These are phyloP conservation scores for Meandrusa payeni DNA, from an alignment of 2,888 invertebrate species.

Conservation along the genomic window DNA sequence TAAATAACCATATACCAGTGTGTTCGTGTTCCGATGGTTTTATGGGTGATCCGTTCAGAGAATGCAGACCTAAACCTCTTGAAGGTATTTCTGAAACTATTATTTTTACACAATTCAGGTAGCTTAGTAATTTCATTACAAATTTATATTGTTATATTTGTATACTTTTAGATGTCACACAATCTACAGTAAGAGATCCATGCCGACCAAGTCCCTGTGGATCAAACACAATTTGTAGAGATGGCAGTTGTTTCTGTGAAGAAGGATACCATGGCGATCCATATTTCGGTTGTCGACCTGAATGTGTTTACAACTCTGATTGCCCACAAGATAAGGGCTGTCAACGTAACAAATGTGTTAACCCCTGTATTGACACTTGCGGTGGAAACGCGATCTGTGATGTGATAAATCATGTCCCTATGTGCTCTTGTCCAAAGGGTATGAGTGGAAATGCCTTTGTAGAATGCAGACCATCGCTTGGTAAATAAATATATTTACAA, in stretches of 20 bases:
- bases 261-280: slow-evolving; percentile 85
- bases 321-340: slow-evolving; percentile 84
- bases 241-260: slow-evolving; percentile 82
- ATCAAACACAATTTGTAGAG: slow-evolving; percentile 78
- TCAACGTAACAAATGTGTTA: slow-evolving; percentile 84
- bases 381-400: slow-evolving; percentile 86
- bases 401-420: slow-evolving; percentile 86
- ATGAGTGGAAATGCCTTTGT: slow-evolving; percentile 85
- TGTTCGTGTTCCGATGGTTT: slow-evolving; percentile 85
- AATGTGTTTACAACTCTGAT: slow-evolving; percentile 85
- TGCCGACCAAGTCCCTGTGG: slow-evolving; percentile 85
- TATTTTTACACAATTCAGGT: too few relatives aligned
- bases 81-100: slow-evolving; percentile 46
- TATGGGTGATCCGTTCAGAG: slow-evolving; percentile 86
- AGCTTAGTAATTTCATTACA: too few relatives aligned
- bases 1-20: slow-evolving; percentile 86
- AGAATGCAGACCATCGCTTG: slow-evolving; percentile 75
- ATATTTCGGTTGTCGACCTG: slow-evolving; percentile 84
- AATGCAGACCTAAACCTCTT: slow-evolving; percentile 79
- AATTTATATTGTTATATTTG: neutral
- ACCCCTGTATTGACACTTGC: slow-evolving; percentile 87
- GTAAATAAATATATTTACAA: slow-evolving; percentile 57
- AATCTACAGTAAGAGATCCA: slow-evolving; percentile 57
- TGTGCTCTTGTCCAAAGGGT: slow-evolving; percentile 85
- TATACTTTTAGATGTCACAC: slow-evolving; percentile 42